Evolutionary conservation across 2,797 vertebrate species (phyloP), one percentile per base, ranked within the genome.

Genomic region (Sebastolobus altivelis): DNA sequence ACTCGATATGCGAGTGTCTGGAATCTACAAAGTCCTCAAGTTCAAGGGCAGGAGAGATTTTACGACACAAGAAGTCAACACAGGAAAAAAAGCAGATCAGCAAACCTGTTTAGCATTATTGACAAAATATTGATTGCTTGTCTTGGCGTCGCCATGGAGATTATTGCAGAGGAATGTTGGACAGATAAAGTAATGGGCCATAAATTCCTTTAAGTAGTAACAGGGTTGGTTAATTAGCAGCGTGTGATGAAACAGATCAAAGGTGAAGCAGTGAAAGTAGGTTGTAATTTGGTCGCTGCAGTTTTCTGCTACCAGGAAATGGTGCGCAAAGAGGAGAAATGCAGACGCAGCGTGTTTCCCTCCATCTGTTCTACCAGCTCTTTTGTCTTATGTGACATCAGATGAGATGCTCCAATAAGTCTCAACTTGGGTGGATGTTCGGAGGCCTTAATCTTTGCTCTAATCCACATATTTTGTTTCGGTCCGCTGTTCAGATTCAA

Each of bases 391-490:
- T 71, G 59, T 71, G 75, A 88, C 81, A 86, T 86, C 78, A 82
- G 62, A 76, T 61, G 14, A 79, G 80, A 73, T 18, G 72, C 69
- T 92, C 77, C 73, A 72, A 49, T 52, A 37, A 56, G n/a, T 84
- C 81, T 80, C 71, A 69, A 73, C 43, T 61, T 77, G 58, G 65
- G n/a, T 74, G 72, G 38, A 81, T 75, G 40, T 70, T 82, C 12
- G 8, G 55, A 76, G 52, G 73, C 61, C 71, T 77, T 75, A 82
- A 85, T 81, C 81, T 83, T 87, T 61, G 67, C 71, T 80, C 74
- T 61, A 92, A 91, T 90, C 85, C 88, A 81, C 13, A 75, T 79
- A 81, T 85, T 90, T 89, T 83, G 72, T 84, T 88, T 80, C 38
- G 65, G 74, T 77, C 80, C 46, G 58, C 69, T 71, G 85, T 79